A percentile compares a stretch with the other conserved stretches of the same genome.
Evolutionary conservation across 2,113 vertebrate genomes (phyloP).

Genomic region (Lagenorhynchus albirostris): DNA sequence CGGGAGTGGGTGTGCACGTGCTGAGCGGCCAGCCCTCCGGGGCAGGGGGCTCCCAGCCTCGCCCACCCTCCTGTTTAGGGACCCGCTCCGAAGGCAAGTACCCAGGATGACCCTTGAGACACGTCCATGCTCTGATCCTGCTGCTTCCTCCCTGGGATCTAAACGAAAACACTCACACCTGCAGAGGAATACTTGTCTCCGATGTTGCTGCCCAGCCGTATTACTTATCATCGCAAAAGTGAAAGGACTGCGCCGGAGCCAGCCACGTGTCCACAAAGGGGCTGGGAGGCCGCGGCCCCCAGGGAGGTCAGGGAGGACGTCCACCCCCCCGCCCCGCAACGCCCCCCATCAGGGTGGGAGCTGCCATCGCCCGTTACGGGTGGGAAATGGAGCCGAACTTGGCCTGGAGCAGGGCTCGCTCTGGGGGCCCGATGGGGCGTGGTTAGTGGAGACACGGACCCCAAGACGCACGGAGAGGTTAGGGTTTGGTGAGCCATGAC

Average conservation of each 20-base stretch:
- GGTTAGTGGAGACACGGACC: background rate
- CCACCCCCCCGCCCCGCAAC: too few relatives aligned
- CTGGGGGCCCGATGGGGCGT: too few relatives aligned
- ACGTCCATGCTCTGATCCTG: fast-evolving
- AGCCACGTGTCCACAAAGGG: background rate
- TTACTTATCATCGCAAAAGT: fast-evolving
- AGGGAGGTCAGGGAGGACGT: background rate
- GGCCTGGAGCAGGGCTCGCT: too few relatives aligned
- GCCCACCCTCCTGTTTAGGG: background rate
- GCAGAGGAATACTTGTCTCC: fast-evolving
- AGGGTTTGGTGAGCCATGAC: too few relatives aligned
- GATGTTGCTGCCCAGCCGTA: fast-evolving
- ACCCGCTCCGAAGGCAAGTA: fast-evolving
- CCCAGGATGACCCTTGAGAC: too few relatives aligned
- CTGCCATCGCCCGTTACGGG: fast-evolving
- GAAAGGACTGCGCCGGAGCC: fast-evolving
- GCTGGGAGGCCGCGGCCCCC: fast-evolving
- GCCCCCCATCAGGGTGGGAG: fast-evolving
- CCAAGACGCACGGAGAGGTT: fast-evolving
- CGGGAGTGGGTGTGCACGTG: background rate
- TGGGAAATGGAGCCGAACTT: background rate
- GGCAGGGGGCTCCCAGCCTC: background rate
- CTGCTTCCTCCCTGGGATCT: background rate
- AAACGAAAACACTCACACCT: fast-evolving
- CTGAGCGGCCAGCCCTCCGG: background rate